Conservation (phyloP, 2,888 invertebrate species). For the Invenusta paracnida region DNA sequence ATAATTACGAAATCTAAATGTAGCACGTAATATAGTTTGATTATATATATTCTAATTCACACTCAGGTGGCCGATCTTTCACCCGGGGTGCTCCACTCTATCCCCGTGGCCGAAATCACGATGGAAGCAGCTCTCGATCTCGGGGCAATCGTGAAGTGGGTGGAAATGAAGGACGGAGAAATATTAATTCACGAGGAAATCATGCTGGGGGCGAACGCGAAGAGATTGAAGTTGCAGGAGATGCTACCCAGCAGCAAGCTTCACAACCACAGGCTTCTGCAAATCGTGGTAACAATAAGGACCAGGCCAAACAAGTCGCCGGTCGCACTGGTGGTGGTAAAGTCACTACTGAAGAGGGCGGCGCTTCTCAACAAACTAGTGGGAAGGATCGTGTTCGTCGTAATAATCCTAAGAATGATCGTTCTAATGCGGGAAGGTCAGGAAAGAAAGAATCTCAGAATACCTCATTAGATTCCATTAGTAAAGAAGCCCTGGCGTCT, state of each 20-base stretch:
- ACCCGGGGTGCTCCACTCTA: background rate
- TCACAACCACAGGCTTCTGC: background rate
- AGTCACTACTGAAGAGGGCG: background rate
- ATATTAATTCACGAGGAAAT: background rate
- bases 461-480: too few species aligned
- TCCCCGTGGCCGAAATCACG: background rate
- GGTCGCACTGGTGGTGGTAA: background rate
- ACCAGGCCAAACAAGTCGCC: background rate
- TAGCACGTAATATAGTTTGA: too few species aligned
- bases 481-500: too few species aligned
- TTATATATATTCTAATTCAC: too few species aligned
- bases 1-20: too few species aligned
- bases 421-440: background rate
- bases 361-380: background rate
- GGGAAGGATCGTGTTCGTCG: background rate
- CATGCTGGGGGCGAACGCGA: background rate
- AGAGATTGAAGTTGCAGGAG: background rate
- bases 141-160: background rate
- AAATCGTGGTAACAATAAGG: background rate
- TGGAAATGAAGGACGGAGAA: background rate
- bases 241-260: background rate
- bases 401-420: background rate
- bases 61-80: constrained; percentile 3
- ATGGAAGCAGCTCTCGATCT: background rate
- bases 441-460: background rate